Conservation (phyloP, 2,888 invertebrate genomes). For the Brachyopa scutellaris region DNA sequence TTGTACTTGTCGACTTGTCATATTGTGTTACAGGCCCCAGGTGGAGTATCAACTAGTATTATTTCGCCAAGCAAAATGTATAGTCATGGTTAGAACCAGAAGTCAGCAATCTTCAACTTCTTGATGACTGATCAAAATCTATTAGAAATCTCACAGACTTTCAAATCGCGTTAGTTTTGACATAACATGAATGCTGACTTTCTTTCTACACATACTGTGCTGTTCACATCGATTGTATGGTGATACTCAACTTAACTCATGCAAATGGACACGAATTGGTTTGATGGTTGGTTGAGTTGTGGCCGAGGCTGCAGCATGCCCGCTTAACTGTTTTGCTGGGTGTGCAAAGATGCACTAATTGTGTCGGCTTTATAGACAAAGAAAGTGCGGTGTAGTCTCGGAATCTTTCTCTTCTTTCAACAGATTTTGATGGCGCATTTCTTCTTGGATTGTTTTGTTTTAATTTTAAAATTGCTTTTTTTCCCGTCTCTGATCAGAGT, state of each 20-base stretch:
- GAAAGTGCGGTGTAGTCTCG: not conserved
- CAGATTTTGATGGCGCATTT: not conserved
- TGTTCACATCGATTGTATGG: not conserved
- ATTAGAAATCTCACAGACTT: no score
- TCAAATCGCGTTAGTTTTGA: no score
- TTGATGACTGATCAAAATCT: no score
- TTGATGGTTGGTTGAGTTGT: not conserved
- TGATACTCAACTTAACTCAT: no score
- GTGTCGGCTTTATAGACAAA: not conserved
- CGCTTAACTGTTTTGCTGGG: not conserved
- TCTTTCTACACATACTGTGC: not conserved
- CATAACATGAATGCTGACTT: not conserved
- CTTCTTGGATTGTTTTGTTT: conserved; percentile 22
- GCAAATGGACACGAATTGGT: not conserved
- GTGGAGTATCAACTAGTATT: no score
- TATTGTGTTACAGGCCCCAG: no score
- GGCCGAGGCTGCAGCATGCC: not conserved
- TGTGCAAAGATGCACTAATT: conserved; percentile 16
- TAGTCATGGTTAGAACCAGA: no score
- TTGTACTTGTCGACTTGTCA: no score
- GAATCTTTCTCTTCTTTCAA: not conserved
- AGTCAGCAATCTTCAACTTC: no score
- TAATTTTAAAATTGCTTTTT: conserved; percentile 1
- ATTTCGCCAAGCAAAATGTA: no score
- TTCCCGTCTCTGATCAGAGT: not conserved